Percentiles rank a stretch among this genome's conserved stretches.
Conservation (phyloP, 2,113 vertebrate genomes). For the Eretmochelys imbricata region DNA sequence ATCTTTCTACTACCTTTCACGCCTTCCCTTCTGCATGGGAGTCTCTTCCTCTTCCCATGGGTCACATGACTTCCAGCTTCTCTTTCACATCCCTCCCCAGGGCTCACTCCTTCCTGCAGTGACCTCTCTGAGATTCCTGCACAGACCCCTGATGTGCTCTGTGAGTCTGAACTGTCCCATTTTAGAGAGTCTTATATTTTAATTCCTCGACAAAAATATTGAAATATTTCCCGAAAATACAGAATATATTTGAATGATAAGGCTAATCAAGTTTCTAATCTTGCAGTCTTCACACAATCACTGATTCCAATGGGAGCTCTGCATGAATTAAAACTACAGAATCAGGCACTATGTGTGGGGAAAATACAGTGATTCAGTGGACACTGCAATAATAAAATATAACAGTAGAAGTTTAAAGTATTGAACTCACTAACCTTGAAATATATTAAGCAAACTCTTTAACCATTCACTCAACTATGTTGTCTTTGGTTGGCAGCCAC, state of each 20-base stretch:
- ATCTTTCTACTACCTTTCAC: neutral
- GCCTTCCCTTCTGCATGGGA: neutral
- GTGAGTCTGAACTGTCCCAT: neutral
- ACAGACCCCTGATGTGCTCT: neutral
- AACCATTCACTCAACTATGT: neutral
- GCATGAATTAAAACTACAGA: neutral
- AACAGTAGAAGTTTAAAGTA: neutral
- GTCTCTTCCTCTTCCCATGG: neutral
- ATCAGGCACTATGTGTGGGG: neutral
- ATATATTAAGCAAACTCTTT: neutral
- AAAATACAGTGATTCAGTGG: neutral
- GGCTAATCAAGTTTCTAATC: neutral
- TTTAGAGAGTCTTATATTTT: neutral
- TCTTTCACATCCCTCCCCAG: neutral
- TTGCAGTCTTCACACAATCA: neutral
- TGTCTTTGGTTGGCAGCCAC: neutral
- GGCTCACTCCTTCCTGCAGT: neutral
- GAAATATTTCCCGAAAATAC: neutral
- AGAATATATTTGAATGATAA: neutral
- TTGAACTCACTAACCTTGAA: neutral
- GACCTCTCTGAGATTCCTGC: neutral
- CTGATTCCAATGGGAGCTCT: neutral
- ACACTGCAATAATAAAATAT: neutral
- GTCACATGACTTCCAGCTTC: neutral
- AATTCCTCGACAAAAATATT: neutral